Evolutionary conservation across 2,113 vertebrate genomes (phyloP).

Genomic region (Butorides virescens): DNA sequence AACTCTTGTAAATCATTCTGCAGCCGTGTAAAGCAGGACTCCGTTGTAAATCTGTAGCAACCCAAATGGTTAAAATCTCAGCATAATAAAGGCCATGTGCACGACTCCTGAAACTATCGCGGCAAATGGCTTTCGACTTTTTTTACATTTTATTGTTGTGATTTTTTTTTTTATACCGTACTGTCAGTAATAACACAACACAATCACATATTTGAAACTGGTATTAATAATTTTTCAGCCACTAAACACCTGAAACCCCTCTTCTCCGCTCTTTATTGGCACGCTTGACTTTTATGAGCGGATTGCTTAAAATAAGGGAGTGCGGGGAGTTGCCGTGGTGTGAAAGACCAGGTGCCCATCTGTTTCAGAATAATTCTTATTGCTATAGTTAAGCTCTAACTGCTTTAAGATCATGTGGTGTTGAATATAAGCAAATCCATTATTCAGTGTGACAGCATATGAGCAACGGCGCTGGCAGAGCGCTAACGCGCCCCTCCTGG

Average conservation of each 20-base stretch:
- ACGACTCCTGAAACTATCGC: fast-evolving
- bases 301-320: not conserved
- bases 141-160: not conserved
- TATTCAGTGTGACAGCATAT: not conserved
- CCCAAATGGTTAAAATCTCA: not conserved
- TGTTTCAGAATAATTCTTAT: not conserved
- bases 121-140: not conserved
- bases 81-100: not conserved
- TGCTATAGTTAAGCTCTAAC: not conserved
- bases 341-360: conserved; percentile 2
- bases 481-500: not conserved
- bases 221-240: conserved; percentile 33
- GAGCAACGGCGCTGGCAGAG: not conserved
- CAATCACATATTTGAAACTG: not conserved
- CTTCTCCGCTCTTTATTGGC: not conserved
- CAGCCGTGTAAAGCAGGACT: not conserved
- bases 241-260: conserved; percentile 2
- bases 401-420: not conserved
- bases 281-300: not conserved
- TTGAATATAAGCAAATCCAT: not conserved
- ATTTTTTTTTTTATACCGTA: not conserved
- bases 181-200: not conserved
- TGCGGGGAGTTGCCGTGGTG: not conserved
- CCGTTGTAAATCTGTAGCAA: not conserved
- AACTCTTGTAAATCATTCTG: not conserved